Evolutionary conservation across 2,888 invertebrate genomes (phyloP), one percentile per base, ranked within the genome.

Genomic region (Cryptocephalus moraei): DNA sequence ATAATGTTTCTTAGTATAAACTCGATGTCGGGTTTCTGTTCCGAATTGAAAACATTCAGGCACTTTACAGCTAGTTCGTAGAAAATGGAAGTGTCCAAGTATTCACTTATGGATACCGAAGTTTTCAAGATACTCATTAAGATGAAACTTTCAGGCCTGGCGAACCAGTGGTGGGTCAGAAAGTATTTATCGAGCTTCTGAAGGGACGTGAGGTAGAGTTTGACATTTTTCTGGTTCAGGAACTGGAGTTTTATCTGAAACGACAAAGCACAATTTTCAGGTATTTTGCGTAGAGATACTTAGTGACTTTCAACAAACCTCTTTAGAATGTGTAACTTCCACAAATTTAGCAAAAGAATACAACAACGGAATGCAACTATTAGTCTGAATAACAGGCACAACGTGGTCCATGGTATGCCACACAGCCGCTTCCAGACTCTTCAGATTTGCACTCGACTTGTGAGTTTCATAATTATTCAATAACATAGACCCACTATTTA

Each of bases 161-260:
- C 78, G 61, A 80, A 80, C 79, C 80, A 80, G 61, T 79, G 79
- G 40, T 72, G 72, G 48, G 70, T 72, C n/a, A 79, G 65, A 57
- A 69, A 70, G 49, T 63, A 68, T 41, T 58, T 58, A 12, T 56
- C 47, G 2, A 57, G 43, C 9, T 54, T 48, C 51, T 69, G 67
- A 11, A 80, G 51, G 44, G 63, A 64, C 45, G 61, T 64, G 14
- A 78, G 61, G 61, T 80, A 80, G 56, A 58, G 47, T 56, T 57
- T 43, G 63, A 67, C 57, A 62, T 70, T 62, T 63, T 62, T 44
- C 46, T 68, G 61, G 10, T 56, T 57, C 22, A 79, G 56, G 56
- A 75, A 76, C 13, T 56, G 45, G 34, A 68, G 56, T 46, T 72
- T 68, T 11, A 75, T 55, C 61, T 71, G 41, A 49, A 61, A 55